Conservation (phyloP, 2,797 vertebrate genomes). For the Trachurus trachurus region DNA sequence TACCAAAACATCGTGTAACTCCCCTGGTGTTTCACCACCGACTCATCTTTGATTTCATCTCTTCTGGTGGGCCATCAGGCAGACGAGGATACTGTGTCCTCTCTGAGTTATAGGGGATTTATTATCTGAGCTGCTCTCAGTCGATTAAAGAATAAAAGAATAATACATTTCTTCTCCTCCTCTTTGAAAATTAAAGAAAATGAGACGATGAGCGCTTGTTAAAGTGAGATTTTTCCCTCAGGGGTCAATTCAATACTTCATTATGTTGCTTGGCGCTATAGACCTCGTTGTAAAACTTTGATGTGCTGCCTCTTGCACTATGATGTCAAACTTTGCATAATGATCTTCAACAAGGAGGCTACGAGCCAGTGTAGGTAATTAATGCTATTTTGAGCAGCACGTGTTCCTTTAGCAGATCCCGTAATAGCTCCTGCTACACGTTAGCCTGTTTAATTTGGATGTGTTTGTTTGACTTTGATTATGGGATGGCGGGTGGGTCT, state of each 20-base stretch:
- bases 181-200: conserved; percentile 30
- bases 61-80: conserved; percentile 17
- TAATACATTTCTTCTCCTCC: neutral
- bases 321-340: conserved; percentile 30
- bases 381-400: conserved; percentile 31
- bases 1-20: conserved; percentile 34
- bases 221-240: conserved; percentile 33
- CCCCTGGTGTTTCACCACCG: conserved; percentile 33
- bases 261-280: conserved; percentile 20
- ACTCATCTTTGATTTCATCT: conserved; percentile 29
- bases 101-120: conserved; percentile 9
- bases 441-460: conserved; percentile 44
- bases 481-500: conserved; percentile 25
- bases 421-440: conserved; percentile 45
- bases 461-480: conserved; percentile 66
- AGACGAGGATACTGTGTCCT: conserved; percentile 14
- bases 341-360: conserved; percentile 13
- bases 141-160: conserved; percentile 2
- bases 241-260: conserved; percentile 11
- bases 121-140: neutral
- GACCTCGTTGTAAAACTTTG: conserved; percentile 30
- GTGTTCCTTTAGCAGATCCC: conserved; percentile 21
- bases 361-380: conserved; percentile 3
- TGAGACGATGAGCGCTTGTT: conserved; percentile 25
- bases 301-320: conserved; percentile 10